phyloP scores from a whole-genome alignment of 2,113 vertebrate genomes.

The Meles meles region DNA sequence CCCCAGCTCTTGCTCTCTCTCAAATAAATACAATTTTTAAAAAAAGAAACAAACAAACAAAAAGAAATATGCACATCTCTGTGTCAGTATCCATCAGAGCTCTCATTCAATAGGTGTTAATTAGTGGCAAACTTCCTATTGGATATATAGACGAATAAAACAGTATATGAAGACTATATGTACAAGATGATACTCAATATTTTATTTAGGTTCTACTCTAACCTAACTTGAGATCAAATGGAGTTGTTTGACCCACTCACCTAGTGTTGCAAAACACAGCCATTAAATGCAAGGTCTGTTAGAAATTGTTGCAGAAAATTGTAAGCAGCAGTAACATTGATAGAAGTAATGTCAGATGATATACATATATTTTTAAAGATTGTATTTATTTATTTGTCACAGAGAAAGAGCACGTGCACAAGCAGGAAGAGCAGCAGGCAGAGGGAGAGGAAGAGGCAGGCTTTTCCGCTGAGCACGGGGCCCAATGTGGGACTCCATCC shows the following conservation, averaged over 20 bases:
- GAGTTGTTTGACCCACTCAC: background rate
- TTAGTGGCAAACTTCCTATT: background rate
- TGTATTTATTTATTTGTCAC: no score
- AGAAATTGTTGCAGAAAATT: conserved; percentile 1
- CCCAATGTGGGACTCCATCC: no score
- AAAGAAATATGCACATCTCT: background rate
- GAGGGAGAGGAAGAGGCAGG: no score
- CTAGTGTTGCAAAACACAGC: background rate
- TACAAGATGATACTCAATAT: background rate
- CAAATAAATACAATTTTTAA: no score
- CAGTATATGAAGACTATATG: background rate
- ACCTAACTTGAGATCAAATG: background rate
- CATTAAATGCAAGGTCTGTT: background rate
- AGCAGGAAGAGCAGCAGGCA: no score
- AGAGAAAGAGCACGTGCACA: no score
- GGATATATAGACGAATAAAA: background rate
- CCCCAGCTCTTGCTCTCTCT: no score
- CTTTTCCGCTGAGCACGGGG: no score
- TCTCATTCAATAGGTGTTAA: background rate
- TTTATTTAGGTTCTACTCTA: background rate
- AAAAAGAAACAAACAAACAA: no score
- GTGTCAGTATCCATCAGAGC: background rate
- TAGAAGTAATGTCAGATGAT: background rate
- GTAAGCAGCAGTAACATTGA: background rate
- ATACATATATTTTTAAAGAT: no score